phyloP scores from a whole-genome alignment of 1,140 invertebrate species.

The Temnothorax nylanderi region DNA sequence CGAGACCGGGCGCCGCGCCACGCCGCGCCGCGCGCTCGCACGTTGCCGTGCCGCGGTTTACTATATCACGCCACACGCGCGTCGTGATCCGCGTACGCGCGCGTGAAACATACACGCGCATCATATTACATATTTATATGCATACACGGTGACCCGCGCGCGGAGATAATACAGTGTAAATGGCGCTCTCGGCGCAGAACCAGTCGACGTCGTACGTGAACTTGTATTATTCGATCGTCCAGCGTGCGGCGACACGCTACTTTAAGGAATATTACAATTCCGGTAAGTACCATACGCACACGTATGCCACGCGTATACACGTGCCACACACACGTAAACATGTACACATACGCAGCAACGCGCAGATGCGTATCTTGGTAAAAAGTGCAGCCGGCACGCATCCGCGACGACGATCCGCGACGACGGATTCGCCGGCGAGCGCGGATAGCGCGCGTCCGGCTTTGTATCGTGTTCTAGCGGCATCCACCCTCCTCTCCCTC shows the following conservation, averaged over 20 bases:
- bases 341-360: too few relatives aligned
- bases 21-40: constrained; percentile 68
- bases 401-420: neutral
- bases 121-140: constrained; percentile 54
- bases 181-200: constrained; percentile 86
- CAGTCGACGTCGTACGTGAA: constrained; percentile 85
- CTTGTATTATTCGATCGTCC: constrained; percentile 86
- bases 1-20: constrained; percentile 64
- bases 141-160: constrained; percentile 68
- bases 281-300: constrained; percentile 81
- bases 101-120: constrained; percentile 67
- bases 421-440: constrained; percentile 14
- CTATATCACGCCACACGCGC: constrained; percentile 54
- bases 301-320: neutral
- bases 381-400: neutral
- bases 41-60: constrained; percentile 64
- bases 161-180: constrained; percentile 81
- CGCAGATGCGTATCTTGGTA: too few relatives aligned
- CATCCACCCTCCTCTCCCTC: neutral
- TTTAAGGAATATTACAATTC: constrained; percentile 86
- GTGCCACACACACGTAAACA: neutral
- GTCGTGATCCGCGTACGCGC: constrained; percentile 55
- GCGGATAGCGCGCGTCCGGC: neutral
- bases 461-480: neutral
- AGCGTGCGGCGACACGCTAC: constrained; percentile 85